Evolutionary conservation across 2,888 invertebrate species (phyloP).

Genomic region (Dicycla oo): DNA sequence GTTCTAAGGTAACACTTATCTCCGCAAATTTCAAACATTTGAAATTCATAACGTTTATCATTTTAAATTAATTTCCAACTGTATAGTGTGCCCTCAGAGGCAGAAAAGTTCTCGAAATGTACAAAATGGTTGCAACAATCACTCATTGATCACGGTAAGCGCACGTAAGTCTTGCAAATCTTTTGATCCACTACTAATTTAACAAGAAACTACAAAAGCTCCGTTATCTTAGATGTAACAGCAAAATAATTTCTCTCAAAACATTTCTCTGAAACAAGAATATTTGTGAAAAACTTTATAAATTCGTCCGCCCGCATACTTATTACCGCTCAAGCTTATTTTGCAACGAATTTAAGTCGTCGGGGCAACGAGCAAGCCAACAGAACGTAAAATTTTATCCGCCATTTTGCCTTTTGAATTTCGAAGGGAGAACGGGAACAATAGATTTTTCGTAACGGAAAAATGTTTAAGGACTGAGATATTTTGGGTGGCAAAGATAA

Average conservation of each 20-base stretch:
- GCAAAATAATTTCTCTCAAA: constrained; percentile 29
- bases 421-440: constrained; percentile 52
- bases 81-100: not conserved
- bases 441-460: constrained; percentile 59
- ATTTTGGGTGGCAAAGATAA: constrained; percentile 54
- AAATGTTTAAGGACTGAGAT: constrained; percentile 55
- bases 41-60: not conserved
- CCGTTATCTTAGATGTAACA: constrained; percentile 19
- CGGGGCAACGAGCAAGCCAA: constrained; percentile 45
- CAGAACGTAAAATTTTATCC: constrained; percentile 62
- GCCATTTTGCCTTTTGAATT: constrained; percentile 62
- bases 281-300: constrained; percentile 52
- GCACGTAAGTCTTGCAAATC: not conserved
- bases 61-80: not conserved
- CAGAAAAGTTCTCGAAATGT: not conserved
- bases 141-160: not conserved
- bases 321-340: constrained; percentile 57
- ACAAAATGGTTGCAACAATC: not conserved
- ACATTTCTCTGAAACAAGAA: constrained; percentile 48
- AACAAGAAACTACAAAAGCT: not conserved
- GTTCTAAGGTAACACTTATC: not conserved
- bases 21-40: not conserved
- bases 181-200: not conserved
- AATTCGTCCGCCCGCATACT: constrained; percentile 54
- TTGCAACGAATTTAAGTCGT: constrained; percentile 55